phyloP scores from a whole-genome alignment of 2,888 invertebrate genomes.

The Luperina nickerlii region DNA sequence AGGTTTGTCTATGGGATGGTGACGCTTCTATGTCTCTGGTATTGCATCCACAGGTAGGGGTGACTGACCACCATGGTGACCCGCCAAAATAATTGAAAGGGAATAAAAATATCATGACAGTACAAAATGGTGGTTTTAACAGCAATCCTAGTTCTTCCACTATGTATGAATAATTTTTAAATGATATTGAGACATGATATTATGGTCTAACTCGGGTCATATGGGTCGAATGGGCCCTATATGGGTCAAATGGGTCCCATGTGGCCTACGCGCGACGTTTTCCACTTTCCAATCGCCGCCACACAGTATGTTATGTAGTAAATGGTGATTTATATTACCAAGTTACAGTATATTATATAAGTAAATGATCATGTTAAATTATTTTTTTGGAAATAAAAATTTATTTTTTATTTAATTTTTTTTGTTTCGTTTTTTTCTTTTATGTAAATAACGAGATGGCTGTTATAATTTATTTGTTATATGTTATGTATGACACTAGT shows the following conservation, averaged over 20 bases:
- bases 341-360: slow-evolving; percentile 72
- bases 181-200: slow-evolving; percentile 61
- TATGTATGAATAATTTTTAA: slow-evolving; percentile 57
- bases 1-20: neutral
- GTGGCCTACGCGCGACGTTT: slow-evolving; percentile 64
- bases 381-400: slow-evolving; percentile 76
- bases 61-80: neutral
- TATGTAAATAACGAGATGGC: slow-evolving; percentile 63
- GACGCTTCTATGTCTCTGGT: neutral
- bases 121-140: slow-evolving; percentile 27
- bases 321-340: slow-evolving; percentile 71
- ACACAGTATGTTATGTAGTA: slow-evolving; percentile 68
- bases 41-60: neutral
- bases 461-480: slow-evolving; percentile 59
- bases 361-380: slow-evolving; percentile 79
- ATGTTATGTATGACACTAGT: slow-evolving; percentile 65
- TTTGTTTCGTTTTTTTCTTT: slow-evolving; percentile 63
- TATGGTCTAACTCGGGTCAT: slow-evolving; percentile 33
- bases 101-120: neutral
- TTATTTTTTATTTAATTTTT: slow-evolving; percentile 74
- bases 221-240: slow-evolving; percentile 18
- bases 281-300: slow-evolving; percentile 71
- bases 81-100: neutral
- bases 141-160: slow-evolving; percentile 45
- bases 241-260: slow-evolving; percentile 21